Evolutionary conservation across 2,888 invertebrate species (phyloP), one percentile per base, ranked within the genome.

Genomic region (Synergus gifuensis): DNA sequence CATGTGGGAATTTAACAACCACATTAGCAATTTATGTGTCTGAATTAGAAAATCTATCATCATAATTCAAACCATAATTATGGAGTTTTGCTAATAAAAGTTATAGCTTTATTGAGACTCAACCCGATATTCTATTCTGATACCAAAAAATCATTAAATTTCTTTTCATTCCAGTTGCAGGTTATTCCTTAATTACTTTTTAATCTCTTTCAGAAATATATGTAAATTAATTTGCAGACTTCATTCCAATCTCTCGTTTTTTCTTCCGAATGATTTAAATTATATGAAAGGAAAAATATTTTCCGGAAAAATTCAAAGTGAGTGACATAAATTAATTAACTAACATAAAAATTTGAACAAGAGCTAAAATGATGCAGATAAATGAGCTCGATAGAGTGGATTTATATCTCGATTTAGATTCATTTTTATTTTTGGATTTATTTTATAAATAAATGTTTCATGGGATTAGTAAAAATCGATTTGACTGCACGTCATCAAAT

Each of bases 401-500:
- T 60, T 1, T 22, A 14, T 46, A 12, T 46, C 8, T 11, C 12
- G 12, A 46, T 11, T 12, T 5, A 4, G 12, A 14, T 28, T 62
- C 7, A 22, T 5, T 28, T 62, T 28, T 28, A 62, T 5, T 14
- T 1, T 14, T 14, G 62, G 28, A 28, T 28, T 18, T 58, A 0
- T 18, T 7, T 22, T 22, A 4, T 12, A 4, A 12, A 60, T 60
- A 60, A 28, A n/a, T 64, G 7, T 77, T 64, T 76, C 22, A 63
- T 49, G 36, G n/a, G 36, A 18, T 49, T 60, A 14, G 14, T 49
- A 54, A 64, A 63, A 28, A 49, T 5, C 49, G 46, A 77, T 40
- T 64, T 63, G 49, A 64, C 36, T 40, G 18, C 28, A 46, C 8
- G 36, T 63, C 77, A 18, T 49, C 36, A 64, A 64, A 77, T 42